Evolutionary conservation across 2,797 vertebrate species (phyloP), one percentile per base, ranked within the genome.

Genomic region (Myripristis murdjan): DNA sequence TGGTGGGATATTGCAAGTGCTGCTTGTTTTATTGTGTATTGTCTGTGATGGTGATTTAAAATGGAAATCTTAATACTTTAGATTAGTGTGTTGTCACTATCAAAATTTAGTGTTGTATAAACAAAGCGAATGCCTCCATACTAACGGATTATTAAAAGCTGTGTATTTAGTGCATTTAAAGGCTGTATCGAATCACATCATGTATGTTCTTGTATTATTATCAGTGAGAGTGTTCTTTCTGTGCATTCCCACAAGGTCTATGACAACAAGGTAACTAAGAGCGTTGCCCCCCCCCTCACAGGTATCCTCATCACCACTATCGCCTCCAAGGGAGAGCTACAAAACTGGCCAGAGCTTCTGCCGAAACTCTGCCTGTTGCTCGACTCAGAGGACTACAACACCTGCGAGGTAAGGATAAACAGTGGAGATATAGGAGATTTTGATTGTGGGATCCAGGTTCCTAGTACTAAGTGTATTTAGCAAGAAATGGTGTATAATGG

Each of bases 291-390:
- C 70, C 14, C 24, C 2, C 0, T 35, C 18, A 64, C 73, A 98
- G 98, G 98, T 77, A 99, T 99, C 90, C 93, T 99, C 85, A 99
- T 99, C 90, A 99, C 98, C 89, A 99, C 98, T 2, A 99, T 99
- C 78, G 97, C 97, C 8, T 99, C 98, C 70, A 99, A 99, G 85
- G 98, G 97, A 60, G 97, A 99, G 71, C 92, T 99, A 14, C 97
- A 98, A 81, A 99, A 98, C 89, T 99, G 98, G 98, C 98, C 97
- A 0, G 97, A 99, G 68, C 97, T 99, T 28, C 91, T 99, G 73
- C 98, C 98, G 46, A 98, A 99, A 87, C 96, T 99, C 68, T 99
- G 98, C 80, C 92, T 93, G 75, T 91, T 98, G 18, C 92, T 99
- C 93, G 97, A 99, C 87, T 99, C 97, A 31, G 97, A 99, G 85